Conservation (phyloP, 2,888 invertebrate genomes). For the Eilema depressum region DNA sequence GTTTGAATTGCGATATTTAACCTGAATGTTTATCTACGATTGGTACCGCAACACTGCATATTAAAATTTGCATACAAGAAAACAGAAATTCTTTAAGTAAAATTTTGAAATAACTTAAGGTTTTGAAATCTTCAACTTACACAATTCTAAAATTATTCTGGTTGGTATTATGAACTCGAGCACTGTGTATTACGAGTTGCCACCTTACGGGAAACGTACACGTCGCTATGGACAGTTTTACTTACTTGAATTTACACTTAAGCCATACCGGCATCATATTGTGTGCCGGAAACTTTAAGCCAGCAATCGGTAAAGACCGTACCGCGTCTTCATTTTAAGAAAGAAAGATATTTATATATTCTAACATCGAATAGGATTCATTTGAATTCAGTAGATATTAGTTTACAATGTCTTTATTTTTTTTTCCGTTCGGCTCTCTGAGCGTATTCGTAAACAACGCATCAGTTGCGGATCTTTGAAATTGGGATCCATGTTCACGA, state of each 20-base stretch:
- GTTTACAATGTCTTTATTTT: neutral
- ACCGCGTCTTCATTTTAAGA: no score
- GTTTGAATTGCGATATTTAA: conserved; percentile 10
- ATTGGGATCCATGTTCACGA: neutral
- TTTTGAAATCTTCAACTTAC: neutral
- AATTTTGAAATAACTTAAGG: conserved; percentile 2
- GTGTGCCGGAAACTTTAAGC: neutral
- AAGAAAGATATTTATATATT: neutral
- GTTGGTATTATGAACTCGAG: neutral
- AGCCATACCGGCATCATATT: neutral
- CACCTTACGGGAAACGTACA: conserved; percentile 1
- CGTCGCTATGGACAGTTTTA: neutral
- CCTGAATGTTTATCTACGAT: conserved; percentile 6
- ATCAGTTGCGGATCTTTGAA: neutral
- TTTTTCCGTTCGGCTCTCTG: neutral
- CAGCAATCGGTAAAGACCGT: neutral
- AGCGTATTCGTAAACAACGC: neutral
- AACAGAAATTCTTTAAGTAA: conserved; percentile 3
- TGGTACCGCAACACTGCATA: neutral
- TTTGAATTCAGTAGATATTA: neutral
- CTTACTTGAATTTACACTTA: neutral
- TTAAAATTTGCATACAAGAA: conserved; percentile 6
- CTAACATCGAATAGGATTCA: neutral
- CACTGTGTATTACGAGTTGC: neutral
- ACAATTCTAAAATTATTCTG: neutral